These are phyloP conservation scores for human DNA, from an alignment of 2,113 vertebrate genomes.

Conservation along the genomic window GRCh38 chr5:38403501-38404000, in stretches of 20 bases:
- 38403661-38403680: background rate
- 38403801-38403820: background rate
- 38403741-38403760: background rate
- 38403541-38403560: background rate
- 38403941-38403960: conserved; percentile 31
- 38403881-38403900: rapidly evolving
- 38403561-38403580: background rate
- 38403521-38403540: background rate
- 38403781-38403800: background rate
- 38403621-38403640: background rate
- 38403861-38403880: background rate
- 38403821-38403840: background rate
- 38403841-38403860: background rate
- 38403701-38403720: background rate
- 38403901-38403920: background rate
- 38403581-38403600: rapidly evolving
- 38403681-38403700: background rate
- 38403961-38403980: background rate
- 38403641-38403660: background rate
- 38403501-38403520: background rate
- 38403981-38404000: background rate
- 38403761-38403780: background rate
- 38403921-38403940: background rate
- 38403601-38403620: background rate
- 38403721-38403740: background rate